A percentile compares a stretch with the other conserved stretches of the same genome.
Evolutionary conservation across 2,113 vertebrate genomes (phyloP).

Genomic region (Gulo gulo): DNA sequence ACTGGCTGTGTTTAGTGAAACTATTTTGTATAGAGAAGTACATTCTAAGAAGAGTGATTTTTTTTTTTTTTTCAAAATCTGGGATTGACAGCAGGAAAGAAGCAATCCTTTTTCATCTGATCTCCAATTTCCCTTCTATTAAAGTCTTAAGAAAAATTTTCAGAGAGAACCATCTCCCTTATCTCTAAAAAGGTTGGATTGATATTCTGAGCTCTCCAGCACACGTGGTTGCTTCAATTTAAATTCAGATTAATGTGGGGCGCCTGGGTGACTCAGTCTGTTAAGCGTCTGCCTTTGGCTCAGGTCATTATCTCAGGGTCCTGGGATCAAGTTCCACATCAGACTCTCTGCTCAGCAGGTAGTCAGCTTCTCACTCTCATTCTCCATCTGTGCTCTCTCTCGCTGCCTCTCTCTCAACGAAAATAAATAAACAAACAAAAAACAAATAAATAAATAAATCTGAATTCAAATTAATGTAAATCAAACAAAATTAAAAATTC

Average conservation of each 20-base stretch:
- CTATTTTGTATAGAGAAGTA: background rate
- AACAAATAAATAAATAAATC: background rate
- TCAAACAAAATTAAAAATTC: background rate
- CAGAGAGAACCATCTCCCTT: background rate
- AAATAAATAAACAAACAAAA: no score
- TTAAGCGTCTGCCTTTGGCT: background rate
- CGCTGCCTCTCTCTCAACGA: background rate
- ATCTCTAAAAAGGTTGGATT: background rate
- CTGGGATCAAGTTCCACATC: background rate
- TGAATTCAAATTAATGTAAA: background rate
- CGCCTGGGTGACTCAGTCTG: background rate
- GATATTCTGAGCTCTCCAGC: background rate
- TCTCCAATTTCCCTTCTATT: background rate
- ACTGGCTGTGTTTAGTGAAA: background rate
- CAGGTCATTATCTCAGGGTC: background rate
- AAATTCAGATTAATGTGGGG: background rate
- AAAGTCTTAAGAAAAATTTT: background rate
- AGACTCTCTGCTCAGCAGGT: background rate
- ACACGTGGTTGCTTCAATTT: background rate
- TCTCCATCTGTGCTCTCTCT: background rate
- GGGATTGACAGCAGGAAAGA: background rate
- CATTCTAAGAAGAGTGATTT: background rate
- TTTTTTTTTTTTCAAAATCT: background rate
- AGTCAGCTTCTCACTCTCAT: background rate
- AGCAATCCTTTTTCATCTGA: background rate